Conservation (phyloP, 2,797 vertebrate genomes). For the Pteronotus mesoamericanus region DNA sequence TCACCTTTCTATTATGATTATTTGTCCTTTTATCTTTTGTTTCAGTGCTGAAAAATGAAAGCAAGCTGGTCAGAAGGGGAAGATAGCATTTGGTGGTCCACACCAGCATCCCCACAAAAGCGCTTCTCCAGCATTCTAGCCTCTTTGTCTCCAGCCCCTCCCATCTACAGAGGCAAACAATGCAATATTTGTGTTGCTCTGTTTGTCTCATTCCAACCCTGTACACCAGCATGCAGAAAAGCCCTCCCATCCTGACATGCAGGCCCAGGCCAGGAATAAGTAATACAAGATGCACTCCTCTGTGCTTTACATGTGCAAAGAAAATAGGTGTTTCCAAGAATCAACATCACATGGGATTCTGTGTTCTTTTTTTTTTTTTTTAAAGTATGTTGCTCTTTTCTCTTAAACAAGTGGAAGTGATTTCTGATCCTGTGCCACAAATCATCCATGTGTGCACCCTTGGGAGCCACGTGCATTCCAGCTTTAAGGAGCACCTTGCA, state of each 20-base stretch:
- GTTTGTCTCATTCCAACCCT: not conserved
- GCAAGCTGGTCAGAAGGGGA: not conserved
- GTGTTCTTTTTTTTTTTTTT: constrained; percentile 39
- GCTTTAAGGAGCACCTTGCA: not conserved
- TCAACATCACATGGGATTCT: constrained; percentile 39
- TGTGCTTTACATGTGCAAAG: constrained; percentile 46
- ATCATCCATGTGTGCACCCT: not conserved
- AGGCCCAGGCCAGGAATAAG: constrained; percentile 38
- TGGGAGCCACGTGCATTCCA: not conserved
- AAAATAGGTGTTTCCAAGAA: constrained; percentile 69
- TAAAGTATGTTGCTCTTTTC: constrained; percentile 31
- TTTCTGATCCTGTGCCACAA: constrained; percentile 58
- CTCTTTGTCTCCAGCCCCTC: constrained; percentile 25
- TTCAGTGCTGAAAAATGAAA: constrained; percentile 12
- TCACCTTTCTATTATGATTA: constrained; percentile 18
- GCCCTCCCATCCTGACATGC: constrained; percentile 35
- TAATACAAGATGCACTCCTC: constrained; percentile 33
- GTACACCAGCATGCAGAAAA: not conserved
- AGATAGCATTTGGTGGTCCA: not conserved
- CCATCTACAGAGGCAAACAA: constrained; percentile 50
- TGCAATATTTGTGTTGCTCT: not conserved
- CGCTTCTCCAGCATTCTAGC: constrained; percentile 13
- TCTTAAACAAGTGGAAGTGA: constrained; percentile 45
- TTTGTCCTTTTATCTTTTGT: constrained; percentile 44
- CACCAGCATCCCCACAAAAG: constrained; percentile 30